Conservation (phyloP, 2,888 invertebrate species). For the Thyatira batis region DNA sequence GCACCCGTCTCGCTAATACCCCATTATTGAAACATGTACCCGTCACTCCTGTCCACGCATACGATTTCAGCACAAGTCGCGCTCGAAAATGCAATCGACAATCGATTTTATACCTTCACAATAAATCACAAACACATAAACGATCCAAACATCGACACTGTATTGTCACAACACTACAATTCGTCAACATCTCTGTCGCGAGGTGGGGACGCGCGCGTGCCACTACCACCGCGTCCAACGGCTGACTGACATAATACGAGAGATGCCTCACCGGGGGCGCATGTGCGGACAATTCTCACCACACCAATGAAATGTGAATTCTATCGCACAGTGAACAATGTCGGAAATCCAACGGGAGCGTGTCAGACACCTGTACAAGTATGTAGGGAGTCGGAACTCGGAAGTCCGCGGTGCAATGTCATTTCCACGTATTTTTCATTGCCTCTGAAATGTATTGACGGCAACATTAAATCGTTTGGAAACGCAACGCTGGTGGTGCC, state of each 20-base stretch:
- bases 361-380: conserved; percentile 73
- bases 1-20: conserved; percentile 47
- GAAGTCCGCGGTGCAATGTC: conserved; percentile 79
- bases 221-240: conserved; percentile 42
- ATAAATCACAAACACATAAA: background rate
- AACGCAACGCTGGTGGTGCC: conserved; percentile 26
- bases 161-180: conserved; percentile 55
- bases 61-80: background rate
- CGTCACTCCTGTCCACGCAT: background rate
- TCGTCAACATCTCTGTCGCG: conserved; percentile 9
- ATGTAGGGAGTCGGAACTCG: conserved; percentile 61
- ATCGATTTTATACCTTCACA: background rate
- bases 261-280: conserved; percentile 32
- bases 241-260: conserved; percentile 62
- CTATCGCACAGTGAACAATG: conserved; percentile 26
- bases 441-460: conserved; percentile 67
- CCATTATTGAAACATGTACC: conserved; percentile 68
- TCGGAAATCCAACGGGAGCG: conserved; percentile 16
- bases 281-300: conserved; percentile 29
- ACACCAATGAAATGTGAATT: conserved; percentile 27
- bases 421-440: conserved; percentile 77
- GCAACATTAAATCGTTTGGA: conserved; percentile 62
- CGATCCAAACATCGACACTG: background rate
- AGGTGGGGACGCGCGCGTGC: conserved; percentile 32
- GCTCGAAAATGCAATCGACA: background rate